A percentile compares a stretch with the other conserved stretches of the same genome.
Evolutionary conservation across 2,888 invertebrate species (phyloP).

Genomic region (Microctonus aethiopoides): DNA sequence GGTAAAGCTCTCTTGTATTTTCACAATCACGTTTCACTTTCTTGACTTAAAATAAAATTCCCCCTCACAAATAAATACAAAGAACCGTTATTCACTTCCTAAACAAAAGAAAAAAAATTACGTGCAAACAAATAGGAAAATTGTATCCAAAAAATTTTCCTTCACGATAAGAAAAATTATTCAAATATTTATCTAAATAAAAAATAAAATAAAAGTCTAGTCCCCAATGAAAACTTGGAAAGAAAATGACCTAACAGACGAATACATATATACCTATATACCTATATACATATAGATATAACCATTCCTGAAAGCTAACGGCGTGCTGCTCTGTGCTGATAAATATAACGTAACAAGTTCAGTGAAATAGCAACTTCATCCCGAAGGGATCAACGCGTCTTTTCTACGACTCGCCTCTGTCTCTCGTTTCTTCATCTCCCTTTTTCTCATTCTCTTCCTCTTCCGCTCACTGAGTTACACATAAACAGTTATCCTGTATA

Average conservation of each 20-base stretch:
- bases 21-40: slow-evolving; percentile 8
- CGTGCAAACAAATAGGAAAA: neutral
- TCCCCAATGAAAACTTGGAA: slow-evolving; percentile 21
- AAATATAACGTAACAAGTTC: slow-evolving; percentile 68
- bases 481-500: neutral
- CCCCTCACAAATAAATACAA: neutral
- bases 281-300: neutral
- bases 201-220: neutral
- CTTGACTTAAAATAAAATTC: neutral
- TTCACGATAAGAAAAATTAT: neutral
- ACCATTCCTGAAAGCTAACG: slow-evolving; percentile 30
- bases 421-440: slow-evolving; percentile 14
- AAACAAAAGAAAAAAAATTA: neutral
- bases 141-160: neutral
- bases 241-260: slow-evolving; percentile 29
- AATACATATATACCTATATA: neutral
- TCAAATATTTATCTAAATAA: slow-evolving; percentile 47
- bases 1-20: slow-evolving; percentile 31
- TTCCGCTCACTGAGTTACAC: slow-evolving; percentile 21
- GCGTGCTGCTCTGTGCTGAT: slow-evolving; percentile 60
- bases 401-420: slow-evolving; percentile 39
- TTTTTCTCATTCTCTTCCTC: slow-evolving; percentile 20
- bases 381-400: slow-evolving; percentile 66
- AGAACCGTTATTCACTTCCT: neutral
- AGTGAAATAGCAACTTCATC: slow-evolving; percentile 66